Base-by-base conservation (phyloP, 2,797 vertebrate species). In the Xenentodon cancila region DNA sequence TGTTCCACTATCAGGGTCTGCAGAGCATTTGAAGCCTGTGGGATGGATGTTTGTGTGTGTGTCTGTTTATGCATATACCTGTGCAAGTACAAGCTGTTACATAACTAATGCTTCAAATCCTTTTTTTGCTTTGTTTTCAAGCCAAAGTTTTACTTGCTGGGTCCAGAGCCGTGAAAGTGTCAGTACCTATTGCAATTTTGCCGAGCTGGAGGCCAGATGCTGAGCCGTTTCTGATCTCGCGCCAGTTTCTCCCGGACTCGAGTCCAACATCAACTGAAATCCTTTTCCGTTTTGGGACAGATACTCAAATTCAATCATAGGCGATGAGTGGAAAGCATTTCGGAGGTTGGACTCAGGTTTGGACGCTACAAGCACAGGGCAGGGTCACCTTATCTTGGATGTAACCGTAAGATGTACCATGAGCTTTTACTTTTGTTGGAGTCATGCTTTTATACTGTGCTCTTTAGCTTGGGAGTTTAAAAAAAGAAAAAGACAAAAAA, bases 1-100 rank as follows among this genome's bases (percentile, higher is more conserved):
- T 45, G 63, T 82, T 81, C 49, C 66, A 84, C 72, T 81, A 82
- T 90, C 84, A 89, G 87, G 83, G 82, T 89, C 73, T 76, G 60
- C 45, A 64, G 78, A 84, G 80, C 77, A 75, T 86, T 82, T 77
- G 68, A 82, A 65, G 71, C 58, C 64, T 83, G 71, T 45, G 54
- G 61, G 78, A 44, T 30, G 68, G 66, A 56, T 51, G 42, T 49
- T 25, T 61, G 5, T 50, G 22, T 45, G 53, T 2, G 66, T 30
- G 30, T 30, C 4, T 30, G 37, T 40, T 40, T 79, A 47, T 30
- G 68, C 62, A 55, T 49, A 34, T 53, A 32, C 59, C 3, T 50
- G 22, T 34, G 53, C 2, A 64, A 43, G 48, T 53, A 49, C 21
- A 45, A 52, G 44, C 45, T 51, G 30, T 18, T 54, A 47, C 64